phyloP scores from a whole-genome alignment of 1,140 invertebrate genomes.

The Steinernema feltiae region DNA sequence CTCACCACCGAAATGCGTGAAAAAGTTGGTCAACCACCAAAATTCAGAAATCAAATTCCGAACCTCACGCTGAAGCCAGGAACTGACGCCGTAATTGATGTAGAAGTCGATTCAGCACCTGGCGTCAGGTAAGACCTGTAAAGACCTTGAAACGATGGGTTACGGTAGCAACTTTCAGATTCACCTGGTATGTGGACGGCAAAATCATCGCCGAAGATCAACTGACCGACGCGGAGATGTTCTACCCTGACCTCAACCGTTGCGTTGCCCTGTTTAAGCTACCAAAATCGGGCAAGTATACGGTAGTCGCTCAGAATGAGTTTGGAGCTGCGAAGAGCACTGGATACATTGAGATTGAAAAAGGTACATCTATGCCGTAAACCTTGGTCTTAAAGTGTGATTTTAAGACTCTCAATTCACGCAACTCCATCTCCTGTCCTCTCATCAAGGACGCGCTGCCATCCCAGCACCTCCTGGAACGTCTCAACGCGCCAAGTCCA shows the following conservation, averaged over 20 bases:
- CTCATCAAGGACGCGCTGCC: background rate
- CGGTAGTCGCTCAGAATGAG: slow-evolving; percentile 52
- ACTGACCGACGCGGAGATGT: slow-evolving; percentile 42
- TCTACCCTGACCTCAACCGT: slow-evolving; percentile 44
- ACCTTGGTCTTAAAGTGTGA: slow-evolving; percentile 9
- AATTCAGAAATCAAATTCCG: slow-evolving; percentile 41
- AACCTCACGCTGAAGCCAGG: slow-evolving; percentile 42
- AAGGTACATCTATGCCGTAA: slow-evolving; percentile 27
- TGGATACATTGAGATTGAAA: slow-evolving; percentile 48
- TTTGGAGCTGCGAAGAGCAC: slow-evolving; percentile 47
- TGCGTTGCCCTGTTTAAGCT: slow-evolving; percentile 52
- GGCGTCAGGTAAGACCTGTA: slow-evolving; percentile 24
- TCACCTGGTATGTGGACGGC: slow-evolving; percentile 53
- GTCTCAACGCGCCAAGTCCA: background rate
- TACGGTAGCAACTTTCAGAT: slow-evolving; percentile 29
- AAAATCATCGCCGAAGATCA: slow-evolving; percentile 29
- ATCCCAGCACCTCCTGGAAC: background rate
- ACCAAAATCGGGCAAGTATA: slow-evolving; percentile 46
- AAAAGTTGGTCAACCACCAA: background rate
- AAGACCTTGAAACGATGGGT: slow-evolving; percentile 7
- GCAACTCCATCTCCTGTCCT: slow-evolving; percentile 1
- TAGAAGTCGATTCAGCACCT: slow-evolving; percentile 48
- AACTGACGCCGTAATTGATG: slow-evolving; percentile 47
- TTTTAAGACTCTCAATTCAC: background rate
- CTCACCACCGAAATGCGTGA: slow-evolving; percentile 14